Conservation (phyloP, 2,797 vertebrate genomes). For the Pteronotus mesoamericanus region DNA sequence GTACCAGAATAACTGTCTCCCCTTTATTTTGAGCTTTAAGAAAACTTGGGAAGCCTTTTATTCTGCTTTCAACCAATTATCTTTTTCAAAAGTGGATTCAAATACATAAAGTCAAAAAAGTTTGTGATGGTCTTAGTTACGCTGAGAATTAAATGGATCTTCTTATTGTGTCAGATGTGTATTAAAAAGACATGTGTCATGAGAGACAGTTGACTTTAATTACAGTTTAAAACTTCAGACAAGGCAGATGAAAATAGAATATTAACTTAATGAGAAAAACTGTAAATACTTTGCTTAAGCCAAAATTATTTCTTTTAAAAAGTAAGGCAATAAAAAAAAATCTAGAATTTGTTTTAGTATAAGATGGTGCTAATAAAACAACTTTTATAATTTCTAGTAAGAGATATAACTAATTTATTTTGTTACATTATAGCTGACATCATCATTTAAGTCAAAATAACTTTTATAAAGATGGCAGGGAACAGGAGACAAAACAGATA, state of each 20-base stretch:
- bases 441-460: not conserved
- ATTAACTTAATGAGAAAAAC: constrained; percentile 26
- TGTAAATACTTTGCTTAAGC: not conserved
- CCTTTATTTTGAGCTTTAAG: not conserved
- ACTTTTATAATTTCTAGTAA: not conserved
- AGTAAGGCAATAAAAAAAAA: not conserved
- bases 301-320: not conserved
- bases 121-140: not conserved
- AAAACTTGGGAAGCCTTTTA: not conserved
- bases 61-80: not conserved
- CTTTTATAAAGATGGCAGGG: not conserved
- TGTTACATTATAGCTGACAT: not conserved
- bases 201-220: not conserved
- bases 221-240: not conserved
- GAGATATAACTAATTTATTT: not conserved
- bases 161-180: not conserved
- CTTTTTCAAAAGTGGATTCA: not conserved
- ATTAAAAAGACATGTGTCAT: not conserved
- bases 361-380: not conserved
- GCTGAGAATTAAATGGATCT: not conserved
- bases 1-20: not conserved
- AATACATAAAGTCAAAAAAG: not conserved
- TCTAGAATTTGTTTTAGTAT: constrained; percentile 19
- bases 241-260: constrained; percentile 29
- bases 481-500: not conserved